Evolutionary conservation across 2,113 vertebrate genomes (phyloP), one percentile per base, ranked within the genome.

Genomic region (Rhineura floridana): DNA sequence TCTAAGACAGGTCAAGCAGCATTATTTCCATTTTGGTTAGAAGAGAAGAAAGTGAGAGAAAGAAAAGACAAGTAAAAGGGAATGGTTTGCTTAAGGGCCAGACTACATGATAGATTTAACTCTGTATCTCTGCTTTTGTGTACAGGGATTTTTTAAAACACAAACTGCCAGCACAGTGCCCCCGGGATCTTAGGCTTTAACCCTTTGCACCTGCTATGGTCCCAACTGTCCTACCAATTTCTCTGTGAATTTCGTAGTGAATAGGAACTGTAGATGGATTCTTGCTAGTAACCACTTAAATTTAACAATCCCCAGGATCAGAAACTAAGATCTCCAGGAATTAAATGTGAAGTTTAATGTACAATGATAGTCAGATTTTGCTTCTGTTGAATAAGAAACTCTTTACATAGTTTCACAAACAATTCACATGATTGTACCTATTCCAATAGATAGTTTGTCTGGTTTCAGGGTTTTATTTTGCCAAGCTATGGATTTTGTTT

Each of bases 391-490:
- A 62, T 70, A 75, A 33, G 42, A 0, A 19, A 36, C 79, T 88
- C 86, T 86, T 1, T 50, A 59, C 79, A 80, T 62, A 52, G 89
- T 90, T 90, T 59, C 17, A 0, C 63, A 59, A 39, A 50, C 87
- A 92, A 4, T 23, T 6, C 28, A 90, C 46, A 80, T 85, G 73
- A 0, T 0, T 72, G 65, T 90, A 85, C 84, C 87, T 83, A 87
- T 89, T 89, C 77, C 83, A 91, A 67, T 1, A 85, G 82, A 78
- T 70, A 80, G 83, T 21, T 36, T 87, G 83, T 87, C 46, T 0
- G 70, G 75, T 81, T 79, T 75, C 6, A 90, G 78, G 86, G 87
- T 8, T 94, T 89, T 59, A 73, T 90, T 84, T 36, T 86, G 70
- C 62, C 0, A 1, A 87, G 55, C 81, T 67, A 87, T 62, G 65